Conservation (phyloP, 2,113 vertebrate genomes). For the Amblyopsis rosae region DNA sequence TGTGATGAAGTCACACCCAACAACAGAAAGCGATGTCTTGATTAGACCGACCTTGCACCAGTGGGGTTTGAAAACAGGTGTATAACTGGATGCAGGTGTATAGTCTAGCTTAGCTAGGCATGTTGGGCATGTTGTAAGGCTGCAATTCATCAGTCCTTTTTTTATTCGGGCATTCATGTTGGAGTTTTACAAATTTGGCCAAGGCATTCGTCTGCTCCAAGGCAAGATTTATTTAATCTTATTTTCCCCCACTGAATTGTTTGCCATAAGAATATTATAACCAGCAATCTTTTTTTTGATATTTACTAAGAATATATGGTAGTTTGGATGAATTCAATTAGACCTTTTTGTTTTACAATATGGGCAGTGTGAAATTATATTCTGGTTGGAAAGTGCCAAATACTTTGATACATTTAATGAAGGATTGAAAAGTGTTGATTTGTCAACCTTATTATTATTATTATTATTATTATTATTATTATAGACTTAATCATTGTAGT, state of each 20-base stretch:
- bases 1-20: conserved; percentile 11
- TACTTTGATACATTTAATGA: too few relatives aligned
- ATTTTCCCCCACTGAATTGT: conserved; percentile 28
- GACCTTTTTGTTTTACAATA: neutral
- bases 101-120: conserved; percentile 11
- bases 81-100: too few relatives aligned
- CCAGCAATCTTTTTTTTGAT: conserved; percentile 30
- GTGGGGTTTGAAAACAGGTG: conserved; percentile 31
- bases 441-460: too few relatives aligned
- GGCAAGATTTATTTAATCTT: conserved; percentile 28
- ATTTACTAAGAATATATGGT: conserved; percentile 22
- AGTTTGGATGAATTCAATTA: conserved; percentile 21
- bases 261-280: conserved; percentile 22
- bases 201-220: conserved; percentile 9
- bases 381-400: neutral
- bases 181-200: conserved; percentile 33
- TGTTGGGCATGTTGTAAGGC: conserved; percentile 27
- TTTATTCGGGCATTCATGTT: conserved; percentile 28
- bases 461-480: too few relatives aligned
- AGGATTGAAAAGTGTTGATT: too few relatives aligned
- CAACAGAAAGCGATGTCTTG: conserved; percentile 14
- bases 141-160: conserved; percentile 38
- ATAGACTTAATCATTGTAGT: neutral
- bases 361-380: neutral
- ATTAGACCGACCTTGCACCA: conserved; percentile 12